Percentiles rank a stretch among this genome's conserved stretches.
These are phyloP conservation scores for Odontesthes bonariensis DNA, from an alignment of 2,113 vertebrate species.

Conservation along the genomic window DNA sequence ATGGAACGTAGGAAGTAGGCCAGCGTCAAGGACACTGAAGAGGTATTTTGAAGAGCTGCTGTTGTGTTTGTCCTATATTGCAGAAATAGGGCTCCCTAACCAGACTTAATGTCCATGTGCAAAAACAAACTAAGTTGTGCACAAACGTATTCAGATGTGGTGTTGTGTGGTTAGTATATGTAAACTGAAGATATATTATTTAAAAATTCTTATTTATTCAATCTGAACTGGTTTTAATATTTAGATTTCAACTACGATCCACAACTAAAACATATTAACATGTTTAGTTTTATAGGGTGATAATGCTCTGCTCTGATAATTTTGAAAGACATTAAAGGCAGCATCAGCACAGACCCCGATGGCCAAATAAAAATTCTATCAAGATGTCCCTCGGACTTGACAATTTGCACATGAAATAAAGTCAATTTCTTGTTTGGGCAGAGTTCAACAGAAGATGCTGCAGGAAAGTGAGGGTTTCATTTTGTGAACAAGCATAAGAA, in stretches of 20 bases:
- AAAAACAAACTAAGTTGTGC: no score
- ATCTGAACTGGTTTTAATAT: no score
- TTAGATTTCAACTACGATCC: no score
- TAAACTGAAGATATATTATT: no score
- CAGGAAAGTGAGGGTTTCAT: neutral
- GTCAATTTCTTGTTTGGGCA: neutral
- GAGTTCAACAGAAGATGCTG: neutral
- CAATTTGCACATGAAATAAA: neutral
- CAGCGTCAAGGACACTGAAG: neutral
- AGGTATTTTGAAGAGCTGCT: neutral
- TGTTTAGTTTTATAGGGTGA: neutral
- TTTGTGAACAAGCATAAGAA: neutral
- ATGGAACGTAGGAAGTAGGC: neutral
- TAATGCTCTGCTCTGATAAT: neutral
- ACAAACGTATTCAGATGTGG: no score
- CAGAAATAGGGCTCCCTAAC: neutral
- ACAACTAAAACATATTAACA: neutral
- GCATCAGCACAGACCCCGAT: no score
- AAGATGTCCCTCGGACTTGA: neutral
- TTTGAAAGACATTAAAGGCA: neutral
- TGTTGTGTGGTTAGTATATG: no score
- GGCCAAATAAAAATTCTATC: neutral
- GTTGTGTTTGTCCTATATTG: neutral
- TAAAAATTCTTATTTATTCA: no score
- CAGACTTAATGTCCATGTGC: no score